phyloP scores from a whole-genome alignment of 2,797 vertebrate genomes.

The Catamblyrhynchus diadema region DNA sequence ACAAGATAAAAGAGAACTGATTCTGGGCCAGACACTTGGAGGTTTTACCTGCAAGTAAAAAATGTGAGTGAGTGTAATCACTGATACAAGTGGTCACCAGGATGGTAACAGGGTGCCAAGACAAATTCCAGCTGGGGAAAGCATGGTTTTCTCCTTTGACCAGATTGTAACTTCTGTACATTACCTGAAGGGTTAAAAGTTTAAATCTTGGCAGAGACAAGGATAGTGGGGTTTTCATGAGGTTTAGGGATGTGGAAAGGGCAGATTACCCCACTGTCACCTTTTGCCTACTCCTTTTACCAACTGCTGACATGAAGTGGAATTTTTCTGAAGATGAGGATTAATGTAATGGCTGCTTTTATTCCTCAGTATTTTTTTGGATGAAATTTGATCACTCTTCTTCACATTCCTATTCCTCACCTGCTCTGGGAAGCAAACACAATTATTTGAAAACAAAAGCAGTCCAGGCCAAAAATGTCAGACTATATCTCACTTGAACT shows the following conservation, averaged over 20 bases:
- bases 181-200: not conserved
- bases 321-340: constrained; percentile 72
- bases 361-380: constrained; percentile 56
- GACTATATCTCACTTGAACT: not conserved
- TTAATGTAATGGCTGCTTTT: constrained; percentile 74
- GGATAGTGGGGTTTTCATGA: not conserved
- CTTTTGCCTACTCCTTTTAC: constrained; percentile 62
- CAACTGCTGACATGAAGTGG: constrained; percentile 68
- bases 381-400: constrained; percentile 70
- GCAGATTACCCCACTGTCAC: constrained; percentile 62
- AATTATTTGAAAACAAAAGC: constrained; percentile 73
- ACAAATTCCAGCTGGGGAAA: not conserved
- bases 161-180: not conserved
- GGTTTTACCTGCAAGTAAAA: not conserved
- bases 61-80: not conserved
- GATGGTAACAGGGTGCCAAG: not conserved
- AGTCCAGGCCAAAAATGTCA: constrained; percentile 52
- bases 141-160: not conserved
- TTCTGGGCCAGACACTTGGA: not conserved
- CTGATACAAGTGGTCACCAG: not conserved
- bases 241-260: constrained; percentile 47
- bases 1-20: not conserved
- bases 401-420: constrained; percentile 72
- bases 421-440: constrained; percentile 65
- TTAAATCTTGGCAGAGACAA: not conserved